Conservation (phyloP, 2,888 invertebrate genomes). For the Phasia obesa region DNA sequence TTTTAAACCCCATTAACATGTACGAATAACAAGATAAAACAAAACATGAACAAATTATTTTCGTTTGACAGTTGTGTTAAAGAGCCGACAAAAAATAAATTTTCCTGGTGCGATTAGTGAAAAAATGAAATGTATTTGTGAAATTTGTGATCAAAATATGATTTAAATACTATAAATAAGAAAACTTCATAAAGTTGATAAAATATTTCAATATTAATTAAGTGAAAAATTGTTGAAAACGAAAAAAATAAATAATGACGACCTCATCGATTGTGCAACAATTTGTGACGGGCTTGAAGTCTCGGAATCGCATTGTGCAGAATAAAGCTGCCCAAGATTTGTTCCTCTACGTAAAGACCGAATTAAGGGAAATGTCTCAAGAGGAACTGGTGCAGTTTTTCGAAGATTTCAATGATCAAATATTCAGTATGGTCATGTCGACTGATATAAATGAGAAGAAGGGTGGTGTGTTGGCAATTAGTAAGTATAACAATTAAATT, state of each 20-base stretch:
- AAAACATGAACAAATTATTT: conserved; percentile 7
- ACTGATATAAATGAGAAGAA: conserved; percentile 96
- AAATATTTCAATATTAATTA: conserved; percentile 20
- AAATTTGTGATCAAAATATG: conserved; percentile 43
- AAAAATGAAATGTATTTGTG: conserved; percentile 51
- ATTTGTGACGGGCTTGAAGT: conserved; percentile 94
- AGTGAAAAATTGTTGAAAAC: conserved; percentile 8
- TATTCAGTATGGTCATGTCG: conserved; percentile 97
- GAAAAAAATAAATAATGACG: conserved; percentile 77
- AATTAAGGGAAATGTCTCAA: conserved; percentile 92
- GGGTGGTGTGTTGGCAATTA: conserved; percentile 96
- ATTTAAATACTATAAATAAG: conserved; percentile 15
- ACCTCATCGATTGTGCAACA: conserved; percentile 86
- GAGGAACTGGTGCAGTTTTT: conserved; percentile 95
- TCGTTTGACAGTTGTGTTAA: conserved; percentile 47
- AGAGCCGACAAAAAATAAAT: conserved; percentile 31
- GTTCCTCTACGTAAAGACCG: conserved; percentile 94
- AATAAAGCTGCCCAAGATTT: conserved; percentile 94
- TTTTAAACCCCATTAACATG: conserved; percentile 22
- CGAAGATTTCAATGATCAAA: conserved; percentile 97
- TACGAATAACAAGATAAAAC: conserved; percentile 25
- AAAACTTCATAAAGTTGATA: conserved; percentile 9
- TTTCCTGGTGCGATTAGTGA: conserved; percentile 48
- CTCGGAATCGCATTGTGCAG: conserved; percentile 92
- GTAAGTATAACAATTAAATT: conserved; percentile 81